Base-by-base conservation (phyloP, 2,797 vertebrate genomes). In the Emys orbicularis region DNA sequence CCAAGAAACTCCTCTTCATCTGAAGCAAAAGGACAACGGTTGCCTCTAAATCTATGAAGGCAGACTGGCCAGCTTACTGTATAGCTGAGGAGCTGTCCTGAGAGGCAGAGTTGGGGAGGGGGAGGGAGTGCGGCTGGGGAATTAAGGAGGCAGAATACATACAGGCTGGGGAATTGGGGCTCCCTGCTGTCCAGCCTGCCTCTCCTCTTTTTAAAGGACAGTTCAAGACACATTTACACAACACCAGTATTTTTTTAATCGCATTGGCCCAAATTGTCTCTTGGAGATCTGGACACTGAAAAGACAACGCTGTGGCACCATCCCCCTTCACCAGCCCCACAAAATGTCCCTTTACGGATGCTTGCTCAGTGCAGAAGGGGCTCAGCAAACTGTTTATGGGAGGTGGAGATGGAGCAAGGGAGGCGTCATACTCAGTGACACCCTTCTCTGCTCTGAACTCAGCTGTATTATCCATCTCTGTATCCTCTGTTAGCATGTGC, bases 401-500 rank as follows among this genome's bases (percentile, higher is more conserved):
- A 37, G 5, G 21, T 41, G 68, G 37, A 89, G 44, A 50, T 7
- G 2, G 44, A 50, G 27, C 76, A 53, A 89, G 88, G 49, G 44
- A 89, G 88, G 10, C 6, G n/a, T 3, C 1, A 0, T 34, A 21
- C 87, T 89, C 81, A 87, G 29, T 74, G 53, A 65, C 21, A 76
- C 18, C 29, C 5, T 82, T 37, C 86, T 79, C 49, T n/a, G n/a
- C 44, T 79, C 56, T 59, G 27, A 49, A 23, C 74, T 18, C 59
- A 44, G 77, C 23, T 23, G 2, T 37, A 68, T 37, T 90, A 12
- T 52, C 87, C 6, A 1, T 41, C 8, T 65, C 52, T 13, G 0
- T 85, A 49, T 79, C 29, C 1, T 12, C 25, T 77, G 12, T 9
- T n/a, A 34, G 41, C 41, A 84, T 0, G 0, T 81, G 80, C 49